Evolutionary conservation across 64 coral and sea anemone species (phyloP).

Genomic region (Acropora yongei): DNA sequence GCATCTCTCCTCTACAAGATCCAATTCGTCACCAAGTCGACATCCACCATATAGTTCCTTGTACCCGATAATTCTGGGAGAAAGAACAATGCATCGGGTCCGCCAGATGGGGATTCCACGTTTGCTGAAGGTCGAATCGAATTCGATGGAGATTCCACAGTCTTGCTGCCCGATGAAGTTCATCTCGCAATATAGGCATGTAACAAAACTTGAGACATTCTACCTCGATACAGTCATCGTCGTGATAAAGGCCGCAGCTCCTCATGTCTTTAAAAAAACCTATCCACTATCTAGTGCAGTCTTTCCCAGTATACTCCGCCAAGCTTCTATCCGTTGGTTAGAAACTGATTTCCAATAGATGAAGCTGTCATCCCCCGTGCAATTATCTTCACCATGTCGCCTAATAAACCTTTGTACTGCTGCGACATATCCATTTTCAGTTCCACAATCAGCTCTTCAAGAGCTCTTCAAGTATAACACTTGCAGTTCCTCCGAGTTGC

Average conservation of each 20-base stretch:
- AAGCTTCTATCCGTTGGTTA: no score
- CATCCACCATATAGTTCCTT: no score
- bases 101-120: conserved; percentile 21
- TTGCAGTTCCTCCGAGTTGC: neutral
- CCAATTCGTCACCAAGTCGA: conserved; percentile 37
- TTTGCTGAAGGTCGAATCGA: conserved; percentile 37
- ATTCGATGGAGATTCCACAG: conserved; percentile 48
- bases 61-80: no score
- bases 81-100: conserved; percentile 13
- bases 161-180: conserved; percentile 37
- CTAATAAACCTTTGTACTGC: no score
- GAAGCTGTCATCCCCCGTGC: conserved; percentile 39
- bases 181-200: conserved; percentile 26
- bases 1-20: conserved; percentile 54
- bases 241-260: conserved; percentile 24
- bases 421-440: neutral
- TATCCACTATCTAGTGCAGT: conserved; percentile 58
- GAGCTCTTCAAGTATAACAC: no score
- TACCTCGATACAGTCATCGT: conserved; percentile 42
- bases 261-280: conserved; percentile 53
- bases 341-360: conserved; percentile 53
- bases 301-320: conserved; percentile 45
- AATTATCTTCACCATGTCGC: no score
- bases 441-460: conserved; percentile 18
- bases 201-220: conserved; percentile 54